phyloP scores from a whole-genome alignment of 2,797 vertebrate species.

The Sternotherus odoratus region DNA sequence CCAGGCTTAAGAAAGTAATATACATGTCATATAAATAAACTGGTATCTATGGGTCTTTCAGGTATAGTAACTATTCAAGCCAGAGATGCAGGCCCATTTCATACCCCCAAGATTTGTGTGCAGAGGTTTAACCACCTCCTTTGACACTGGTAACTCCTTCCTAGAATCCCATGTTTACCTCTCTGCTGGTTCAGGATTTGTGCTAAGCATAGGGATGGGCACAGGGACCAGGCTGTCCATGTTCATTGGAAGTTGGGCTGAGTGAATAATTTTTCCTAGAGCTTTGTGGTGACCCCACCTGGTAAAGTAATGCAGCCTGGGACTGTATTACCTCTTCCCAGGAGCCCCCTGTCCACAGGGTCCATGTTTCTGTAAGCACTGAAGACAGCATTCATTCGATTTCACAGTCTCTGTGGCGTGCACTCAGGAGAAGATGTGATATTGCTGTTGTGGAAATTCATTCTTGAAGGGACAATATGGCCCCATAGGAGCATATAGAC shows the following conservation, averaged over 20 bases:
- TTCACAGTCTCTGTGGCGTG: background rate
- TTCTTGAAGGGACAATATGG: background rate
- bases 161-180: background rate
- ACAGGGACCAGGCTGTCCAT: background rate
- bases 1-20: too few species aligned
- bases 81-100: background rate
- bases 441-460: background rate
- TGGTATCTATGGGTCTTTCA: too few species aligned
- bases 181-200: background rate
- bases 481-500: rapidly evolving
- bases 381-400: too few species aligned
- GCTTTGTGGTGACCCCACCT: background rate
- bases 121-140: background rate
- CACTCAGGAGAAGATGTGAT: background rate
- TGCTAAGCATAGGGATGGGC: too few species aligned
- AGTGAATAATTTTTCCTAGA: background rate
- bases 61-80: background rate
- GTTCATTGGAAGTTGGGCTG: background rate
- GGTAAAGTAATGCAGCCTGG: background rate
- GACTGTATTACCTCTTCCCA: too few species aligned
- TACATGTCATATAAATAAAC: too few species aligned
- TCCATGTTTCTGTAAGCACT: too few species aligned
- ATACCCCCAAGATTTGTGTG: background rate
- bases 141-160: background rate
- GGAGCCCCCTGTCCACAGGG: too few species aligned